Evolutionary conservation across 1,140 invertebrate species (phyloP).

Genomic region (Apis dorsata): DNA sequence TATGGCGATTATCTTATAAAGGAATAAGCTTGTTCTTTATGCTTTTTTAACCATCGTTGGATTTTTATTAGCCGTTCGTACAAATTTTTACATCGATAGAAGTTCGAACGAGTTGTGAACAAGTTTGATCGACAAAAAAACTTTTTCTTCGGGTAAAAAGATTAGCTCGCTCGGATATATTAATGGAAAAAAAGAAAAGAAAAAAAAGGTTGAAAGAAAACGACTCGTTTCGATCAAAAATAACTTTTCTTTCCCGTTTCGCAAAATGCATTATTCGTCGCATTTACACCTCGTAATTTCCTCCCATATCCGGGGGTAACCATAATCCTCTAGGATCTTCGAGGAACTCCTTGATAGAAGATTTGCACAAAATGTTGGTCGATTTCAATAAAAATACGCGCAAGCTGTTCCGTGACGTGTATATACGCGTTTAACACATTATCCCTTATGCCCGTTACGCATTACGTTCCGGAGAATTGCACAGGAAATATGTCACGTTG

Average conservation of each 20-base stretch:
- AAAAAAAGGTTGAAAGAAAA: no score
- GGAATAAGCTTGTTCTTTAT: background rate
- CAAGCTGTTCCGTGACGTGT: background rate
- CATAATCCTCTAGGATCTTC: slow-evolving; percentile 26
- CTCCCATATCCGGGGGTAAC: slow-evolving; percentile 25
- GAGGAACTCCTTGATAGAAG: slow-evolving; percentile 41
- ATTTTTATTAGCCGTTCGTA: background rate
- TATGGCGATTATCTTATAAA: background rate
- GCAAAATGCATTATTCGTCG: background rate
- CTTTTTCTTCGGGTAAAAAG: no score
- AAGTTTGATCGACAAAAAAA: no score
- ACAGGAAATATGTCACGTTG: slow-evolving; percentile 50
- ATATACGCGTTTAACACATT: slow-evolving; percentile 6
- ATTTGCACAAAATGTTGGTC: slow-evolving; percentile 29
- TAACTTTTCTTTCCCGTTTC: background rate
- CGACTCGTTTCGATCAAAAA: no score
- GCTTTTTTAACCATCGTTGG: background rate
- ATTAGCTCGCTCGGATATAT: no score
- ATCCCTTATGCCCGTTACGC: background rate
- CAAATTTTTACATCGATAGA: no score
- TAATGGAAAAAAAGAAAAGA: no score
- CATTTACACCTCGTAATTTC: no score
- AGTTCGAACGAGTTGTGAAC: no score
- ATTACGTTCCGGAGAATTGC: slow-evolving; percentile 38
- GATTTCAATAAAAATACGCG: background rate